Evolutionary conservation across 2,888 invertebrate genomes (phyloP).

Genomic region (Heteropelma amictum): DNA sequence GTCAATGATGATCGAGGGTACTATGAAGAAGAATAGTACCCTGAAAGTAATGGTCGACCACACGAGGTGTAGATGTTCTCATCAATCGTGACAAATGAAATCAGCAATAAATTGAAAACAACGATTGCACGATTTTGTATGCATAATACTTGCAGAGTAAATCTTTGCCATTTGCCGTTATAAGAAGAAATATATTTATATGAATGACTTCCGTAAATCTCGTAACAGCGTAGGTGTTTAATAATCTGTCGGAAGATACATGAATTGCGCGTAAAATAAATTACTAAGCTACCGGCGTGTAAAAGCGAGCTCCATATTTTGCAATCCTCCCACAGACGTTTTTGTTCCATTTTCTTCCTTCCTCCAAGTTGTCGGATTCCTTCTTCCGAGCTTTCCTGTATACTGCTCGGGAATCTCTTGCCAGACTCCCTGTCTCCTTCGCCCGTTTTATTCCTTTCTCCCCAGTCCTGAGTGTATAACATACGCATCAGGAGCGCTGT

Average conservation of each 20-base stretch:
- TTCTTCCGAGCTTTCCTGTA: background rate
- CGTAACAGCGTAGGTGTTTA: background rate
- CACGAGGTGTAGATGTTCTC: no score
- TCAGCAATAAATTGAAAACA: no score
- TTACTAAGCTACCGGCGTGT: background rate
- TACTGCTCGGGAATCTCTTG: slow-evolving; percentile 34
- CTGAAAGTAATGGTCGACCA: no score
- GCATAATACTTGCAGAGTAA: no score
- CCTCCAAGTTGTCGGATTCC: background rate
- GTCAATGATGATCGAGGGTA: no score
- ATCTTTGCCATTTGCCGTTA: no score
- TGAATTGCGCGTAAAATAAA: slow-evolving; percentile 27
- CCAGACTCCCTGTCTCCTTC: background rate
- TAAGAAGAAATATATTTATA: no score
- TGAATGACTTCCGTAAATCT: background rate
- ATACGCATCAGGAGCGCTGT: slow-evolving; percentile 47
- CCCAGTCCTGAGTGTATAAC: background rate
- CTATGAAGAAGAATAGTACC: no score
- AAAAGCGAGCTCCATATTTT: slow-evolving; percentile 19
- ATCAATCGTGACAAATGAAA: no score
- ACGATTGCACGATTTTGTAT: no score
- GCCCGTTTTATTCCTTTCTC: slow-evolving; percentile 6
- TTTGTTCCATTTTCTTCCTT: background rate
- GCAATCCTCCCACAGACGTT: slow-evolving; percentile 20
- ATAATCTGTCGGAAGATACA: slow-evolving; percentile 2